phyloP scores from a whole-genome alignment of 1,140 invertebrate genomes.

The Heliconius hermathena region DNA sequence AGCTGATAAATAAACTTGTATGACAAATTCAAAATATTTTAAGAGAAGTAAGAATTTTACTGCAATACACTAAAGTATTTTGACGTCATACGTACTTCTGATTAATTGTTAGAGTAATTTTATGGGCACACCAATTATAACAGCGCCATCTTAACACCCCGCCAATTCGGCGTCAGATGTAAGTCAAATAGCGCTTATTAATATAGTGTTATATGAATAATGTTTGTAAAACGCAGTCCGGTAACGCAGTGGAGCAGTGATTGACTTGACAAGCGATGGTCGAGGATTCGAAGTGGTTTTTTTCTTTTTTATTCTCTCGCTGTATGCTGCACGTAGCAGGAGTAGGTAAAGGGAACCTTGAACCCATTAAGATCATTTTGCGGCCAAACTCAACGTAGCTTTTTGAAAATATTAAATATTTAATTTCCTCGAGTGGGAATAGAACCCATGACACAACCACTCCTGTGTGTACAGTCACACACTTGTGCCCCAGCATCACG shows the following conservation, averaged over 20 bases:
- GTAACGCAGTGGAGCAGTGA: background rate
- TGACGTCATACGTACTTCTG: slow-evolving; percentile 22
- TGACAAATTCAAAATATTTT: slow-evolving; percentile 1
- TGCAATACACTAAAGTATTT: slow-evolving; percentile 22
- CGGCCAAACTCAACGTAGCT: no score
- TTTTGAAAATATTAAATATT: no score
- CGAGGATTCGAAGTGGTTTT: no score
- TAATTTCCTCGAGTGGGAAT: no score
- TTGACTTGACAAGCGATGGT: background rate
- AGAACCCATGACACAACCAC: no score
- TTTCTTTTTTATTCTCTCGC: no score
- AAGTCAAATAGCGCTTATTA: slow-evolving; percentile 2
- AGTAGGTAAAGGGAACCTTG: background rate
- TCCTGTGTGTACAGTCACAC: no score
- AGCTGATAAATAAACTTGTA: background rate
- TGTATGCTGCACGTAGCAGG: no score
- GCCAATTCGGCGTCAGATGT: slow-evolving; percentile 34
- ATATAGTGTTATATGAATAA: background rate
- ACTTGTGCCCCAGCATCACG: no score
- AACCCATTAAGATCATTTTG: no score
- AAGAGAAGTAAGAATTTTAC: background rate
- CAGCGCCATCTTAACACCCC: slow-evolving; percentile 27
- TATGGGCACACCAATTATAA: slow-evolving; percentile 44
- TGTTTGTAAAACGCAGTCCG: no score
- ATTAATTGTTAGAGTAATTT: slow-evolving; percentile 45